Conservation (phyloP, 1,140 invertebrate species). For the Sycobia sp. region DNA sequence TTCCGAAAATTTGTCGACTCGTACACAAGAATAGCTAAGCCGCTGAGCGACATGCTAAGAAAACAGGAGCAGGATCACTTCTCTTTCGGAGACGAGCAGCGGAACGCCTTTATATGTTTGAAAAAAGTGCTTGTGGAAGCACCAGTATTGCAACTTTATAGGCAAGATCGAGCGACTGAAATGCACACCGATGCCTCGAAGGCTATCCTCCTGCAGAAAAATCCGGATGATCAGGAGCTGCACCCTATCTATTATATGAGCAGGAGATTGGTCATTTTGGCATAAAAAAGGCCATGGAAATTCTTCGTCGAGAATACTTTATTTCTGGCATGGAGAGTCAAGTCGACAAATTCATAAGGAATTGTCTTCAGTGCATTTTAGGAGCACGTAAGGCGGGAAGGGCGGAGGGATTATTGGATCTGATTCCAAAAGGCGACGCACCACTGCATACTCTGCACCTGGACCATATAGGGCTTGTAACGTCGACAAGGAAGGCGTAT, state of each 20-base stretch:
- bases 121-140: conserved; percentile 9
- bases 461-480: too few species aligned
- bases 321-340: too few species aligned
- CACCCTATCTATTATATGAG: conserved; percentile 36
- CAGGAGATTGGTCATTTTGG: too few species aligned
- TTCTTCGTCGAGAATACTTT: too few species aligned
- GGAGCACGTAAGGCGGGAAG: too few species aligned
- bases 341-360: too few species aligned
- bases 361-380: too few species aligned
- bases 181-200: not conserved
- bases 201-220: conserved; percentile 45
- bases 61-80: conserved; percentile 21
- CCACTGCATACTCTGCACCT: too few species aligned
- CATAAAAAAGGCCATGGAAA: too few species aligned
- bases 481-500: too few species aligned
- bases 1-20: conserved; percentile 35
- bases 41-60: conserved; percentile 14
- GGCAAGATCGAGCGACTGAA: not conserved
- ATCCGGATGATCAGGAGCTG: conserved; percentile 28
- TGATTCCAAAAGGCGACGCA: too few species aligned
- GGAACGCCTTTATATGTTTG: not conserved
- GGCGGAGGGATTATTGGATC: too few species aligned
- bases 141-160: conserved; percentile 19
- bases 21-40: conserved; percentile 33
- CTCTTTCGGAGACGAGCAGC: not conserved